Evolutionary conservation across 2,888 invertebrate species (phyloP).

Genomic region (Malthinus seriepunctatus): DNA sequence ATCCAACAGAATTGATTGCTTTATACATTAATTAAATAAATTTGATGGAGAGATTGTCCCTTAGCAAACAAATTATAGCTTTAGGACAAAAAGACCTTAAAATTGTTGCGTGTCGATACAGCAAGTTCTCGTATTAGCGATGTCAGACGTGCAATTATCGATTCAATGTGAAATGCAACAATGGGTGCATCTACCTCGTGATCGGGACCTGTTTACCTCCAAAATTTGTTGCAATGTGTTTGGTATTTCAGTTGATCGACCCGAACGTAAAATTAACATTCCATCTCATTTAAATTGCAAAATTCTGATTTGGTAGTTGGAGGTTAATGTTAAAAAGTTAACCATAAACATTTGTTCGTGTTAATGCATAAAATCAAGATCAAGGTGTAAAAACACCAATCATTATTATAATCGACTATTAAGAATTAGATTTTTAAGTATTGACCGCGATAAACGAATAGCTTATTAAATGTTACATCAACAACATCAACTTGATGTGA

Average conservation of each 20-base stretch:
- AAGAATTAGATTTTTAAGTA: no score
- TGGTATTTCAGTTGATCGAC: conserved; percentile 20
- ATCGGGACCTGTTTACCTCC: conserved; percentile 24
- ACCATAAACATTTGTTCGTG: background rate
- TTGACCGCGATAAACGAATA: no score
- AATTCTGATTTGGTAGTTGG: conserved; percentile 1
- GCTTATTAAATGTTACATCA: no score
- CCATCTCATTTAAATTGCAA: conserved; percentile 21
- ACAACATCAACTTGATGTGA: no score
- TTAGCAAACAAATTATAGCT: no score
- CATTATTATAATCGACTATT: no score
- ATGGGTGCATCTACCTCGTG: conserved; percentile 26
- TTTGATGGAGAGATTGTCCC: no score
- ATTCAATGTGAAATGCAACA: conserved; percentile 30
- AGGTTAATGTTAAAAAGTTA: background rate
- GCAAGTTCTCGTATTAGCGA: conserved; percentile 26
- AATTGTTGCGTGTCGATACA: conserved; percentile 20
- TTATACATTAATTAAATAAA: no score
- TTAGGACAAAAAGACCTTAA: background rate
- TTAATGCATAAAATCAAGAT: conserved; percentile 3
- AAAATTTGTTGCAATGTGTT: conserved; percentile 19
- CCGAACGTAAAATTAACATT: conserved; percentile 19
- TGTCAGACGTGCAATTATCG: conserved; percentile 32
- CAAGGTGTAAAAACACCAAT: no score
- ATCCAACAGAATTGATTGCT: no score